Conservation (phyloP, 2,888 invertebrate genomes). For the Stramonita haemastoma region DNA sequence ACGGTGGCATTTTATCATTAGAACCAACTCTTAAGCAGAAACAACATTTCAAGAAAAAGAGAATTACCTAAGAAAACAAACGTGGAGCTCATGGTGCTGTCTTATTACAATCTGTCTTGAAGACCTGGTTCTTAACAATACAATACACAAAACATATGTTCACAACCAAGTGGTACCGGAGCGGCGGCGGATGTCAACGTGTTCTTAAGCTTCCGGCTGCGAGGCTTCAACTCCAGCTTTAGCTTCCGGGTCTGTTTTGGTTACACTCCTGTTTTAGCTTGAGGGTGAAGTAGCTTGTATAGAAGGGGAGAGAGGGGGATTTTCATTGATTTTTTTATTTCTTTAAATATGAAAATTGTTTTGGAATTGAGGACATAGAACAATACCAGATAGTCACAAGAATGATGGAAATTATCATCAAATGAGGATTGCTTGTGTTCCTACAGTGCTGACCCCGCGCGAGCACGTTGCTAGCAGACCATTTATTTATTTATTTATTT, state of each 20-base stretch:
- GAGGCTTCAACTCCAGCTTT: neutral
- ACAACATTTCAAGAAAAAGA: neutral
- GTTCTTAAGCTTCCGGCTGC: constrained; percentile 13
- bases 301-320: neutral
- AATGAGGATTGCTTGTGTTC: too few species aligned
- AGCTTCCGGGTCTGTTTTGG: neutral
- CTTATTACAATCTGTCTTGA: neutral
- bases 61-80: constrained; percentile 46
- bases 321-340: neutral
- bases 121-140: neutral
- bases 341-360: neutral
- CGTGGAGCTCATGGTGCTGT: constrained; percentile 43
- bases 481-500: too few species aligned
- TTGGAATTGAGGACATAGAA: neutral
- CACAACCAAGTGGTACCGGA: neutral
- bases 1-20: neutral
- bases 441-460: too few species aligned
- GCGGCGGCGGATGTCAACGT: constrained; percentile 24
- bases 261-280: neutral
- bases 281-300: neutral
- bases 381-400: too few species aligned
- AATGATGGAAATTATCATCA: too few species aligned
- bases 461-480: too few species aligned
- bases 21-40: neutral
- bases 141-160: constrained; percentile 6